Conservation (phyloP, 2,888 invertebrate species). For the Catonia carolina region DNA sequence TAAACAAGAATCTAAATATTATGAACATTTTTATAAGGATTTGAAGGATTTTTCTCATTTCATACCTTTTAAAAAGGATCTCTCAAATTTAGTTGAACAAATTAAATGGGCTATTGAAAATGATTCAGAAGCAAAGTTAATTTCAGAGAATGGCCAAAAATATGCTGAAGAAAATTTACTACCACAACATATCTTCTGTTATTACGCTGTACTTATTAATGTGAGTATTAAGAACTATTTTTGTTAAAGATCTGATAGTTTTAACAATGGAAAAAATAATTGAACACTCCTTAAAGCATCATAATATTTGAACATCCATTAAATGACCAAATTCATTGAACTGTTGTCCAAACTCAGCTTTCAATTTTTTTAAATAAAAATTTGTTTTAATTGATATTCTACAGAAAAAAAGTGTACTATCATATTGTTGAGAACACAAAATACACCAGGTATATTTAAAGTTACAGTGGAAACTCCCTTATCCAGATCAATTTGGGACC, state of each 20-base stretch:
- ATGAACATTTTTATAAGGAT: conserved; percentile 86
- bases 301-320: conserved; percentile 25
- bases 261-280: conserved; percentile 11
- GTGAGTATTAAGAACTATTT: conserved; percentile 41
- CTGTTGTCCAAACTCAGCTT: no score
- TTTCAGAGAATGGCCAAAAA: conserved; percentile 58
- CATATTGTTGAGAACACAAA: no score
- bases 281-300: background rate
- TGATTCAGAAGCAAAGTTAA: conserved; percentile 58
- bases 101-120: conserved; percentile 70
- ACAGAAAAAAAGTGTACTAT: no score
- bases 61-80: conserved; percentile 69
- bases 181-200: conserved; percentile 81
- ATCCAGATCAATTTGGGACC: no score
- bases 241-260: conserved; percentile 23
- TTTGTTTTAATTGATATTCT: no score
- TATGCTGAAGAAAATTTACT: conserved; percentile 72
- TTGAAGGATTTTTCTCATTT: conserved; percentile 73
- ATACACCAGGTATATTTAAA: no score
- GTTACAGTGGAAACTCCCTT: no score
- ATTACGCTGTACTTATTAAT: conserved; percentile 66
- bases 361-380: no score
- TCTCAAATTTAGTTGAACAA: conserved; percentile 72
- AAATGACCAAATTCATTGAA: conserved; percentile 16
- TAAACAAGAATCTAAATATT: conserved; percentile 90